Base-by-base conservation (phyloP, 23 tunicate genomes). In the Oikopleura dioica region DNA sequence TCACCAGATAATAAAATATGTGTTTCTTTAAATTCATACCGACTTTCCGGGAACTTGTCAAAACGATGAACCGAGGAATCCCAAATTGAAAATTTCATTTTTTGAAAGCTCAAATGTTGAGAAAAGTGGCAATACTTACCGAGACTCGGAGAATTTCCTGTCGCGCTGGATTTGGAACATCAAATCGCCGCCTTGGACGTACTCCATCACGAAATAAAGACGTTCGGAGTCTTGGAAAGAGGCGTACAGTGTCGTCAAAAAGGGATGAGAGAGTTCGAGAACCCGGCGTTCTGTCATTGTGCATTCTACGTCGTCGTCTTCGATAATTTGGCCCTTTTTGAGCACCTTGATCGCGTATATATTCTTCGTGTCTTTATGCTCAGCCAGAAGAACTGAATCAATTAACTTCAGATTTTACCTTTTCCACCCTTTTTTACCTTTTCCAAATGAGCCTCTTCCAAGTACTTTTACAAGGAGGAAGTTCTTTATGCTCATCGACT, bases 81-180 rank as follows among this genome's bases (percentile, higher is more conserved):
- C n/a, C n/a, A n/a, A n/a, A n/a, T n/a, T n/a, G n/a, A n/a, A n/a
- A n/a, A n/a, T n/a, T n/a, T n/a, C n/a, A n/a, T n/a, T n/a, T n/a
- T n/a, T n/a, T n/a, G n/a, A n/a, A n/a, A n/a, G n/a, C n/a, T n/a
- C n/a, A n/a, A n/a, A n/a, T n/a, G n/a, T n/a, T n/a, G n/a, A n/a
- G n/a, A n/a, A n/a, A n/a, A n/a, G n/a, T n/a, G n/a, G n/a, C n/a
- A n/a, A n/a, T n/a, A n/a, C n/a, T n/a, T 44, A 63, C 72, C 72
- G 30, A 2, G 29, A 23, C 63, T 94, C 99, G 16, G 99, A 87
- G 21, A 94, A 75, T 72, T 84, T 86, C n/a, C 99, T 76, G 51
- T 94, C 95, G 1, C 88, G 77, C 58, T 94, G 99, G 86, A 94
- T 94, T 59, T 94, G 99, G 51, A 94, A 94, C 99, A 94, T 94